These are phyloP conservation scores for Gasterosteus aculeatus DNA, from an alignment of 2,113 vertebrate genomes.

Conservation along the genomic window DNA sequence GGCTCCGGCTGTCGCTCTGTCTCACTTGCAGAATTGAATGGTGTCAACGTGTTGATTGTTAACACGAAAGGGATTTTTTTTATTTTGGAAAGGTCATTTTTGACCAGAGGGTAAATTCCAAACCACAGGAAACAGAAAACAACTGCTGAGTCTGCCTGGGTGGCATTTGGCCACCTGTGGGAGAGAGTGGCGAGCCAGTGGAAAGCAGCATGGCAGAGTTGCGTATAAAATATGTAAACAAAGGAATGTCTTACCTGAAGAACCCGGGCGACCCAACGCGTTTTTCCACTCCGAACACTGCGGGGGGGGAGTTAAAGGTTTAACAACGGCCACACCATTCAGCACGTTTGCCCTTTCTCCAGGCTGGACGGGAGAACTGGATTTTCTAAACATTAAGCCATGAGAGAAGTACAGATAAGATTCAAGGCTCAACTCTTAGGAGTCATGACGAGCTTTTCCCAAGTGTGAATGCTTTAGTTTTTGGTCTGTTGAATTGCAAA, in stretches of 20 bases:
- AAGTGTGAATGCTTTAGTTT: not conserved
- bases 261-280: not conserved
- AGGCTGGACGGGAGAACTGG: not conserved
- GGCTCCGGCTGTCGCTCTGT: not conserved
- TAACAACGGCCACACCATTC: conserved; percentile 6
- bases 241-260: conserved; percentile 5
- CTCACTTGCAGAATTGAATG: conserved; percentile 2
- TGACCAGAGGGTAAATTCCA: not conserved
- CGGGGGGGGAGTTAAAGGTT: not conserved
- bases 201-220: not conserved
- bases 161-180: not conserved
- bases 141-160: not conserved
- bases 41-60: conserved; percentile 17
- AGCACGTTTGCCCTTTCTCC: not conserved
- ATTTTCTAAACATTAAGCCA: not conserved
- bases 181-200: not conserved
- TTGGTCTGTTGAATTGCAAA: not conserved
- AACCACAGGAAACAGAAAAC: not conserved
- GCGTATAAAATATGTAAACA: not conserved
- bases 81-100: conserved; percentile 1
- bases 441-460: not conserved
- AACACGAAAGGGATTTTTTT: not conserved
- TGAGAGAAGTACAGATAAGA: not conserved
- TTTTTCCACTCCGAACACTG: not conserved
- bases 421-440: not conserved